A percentile compares a stretch with the other conserved stretches of the same genome.
These are phyloP conservation scores for Sternarchorhynchus goeldii DNA, from an alignment of 2,797 vertebrate genomes.

Conservation along the genomic window DNA sequence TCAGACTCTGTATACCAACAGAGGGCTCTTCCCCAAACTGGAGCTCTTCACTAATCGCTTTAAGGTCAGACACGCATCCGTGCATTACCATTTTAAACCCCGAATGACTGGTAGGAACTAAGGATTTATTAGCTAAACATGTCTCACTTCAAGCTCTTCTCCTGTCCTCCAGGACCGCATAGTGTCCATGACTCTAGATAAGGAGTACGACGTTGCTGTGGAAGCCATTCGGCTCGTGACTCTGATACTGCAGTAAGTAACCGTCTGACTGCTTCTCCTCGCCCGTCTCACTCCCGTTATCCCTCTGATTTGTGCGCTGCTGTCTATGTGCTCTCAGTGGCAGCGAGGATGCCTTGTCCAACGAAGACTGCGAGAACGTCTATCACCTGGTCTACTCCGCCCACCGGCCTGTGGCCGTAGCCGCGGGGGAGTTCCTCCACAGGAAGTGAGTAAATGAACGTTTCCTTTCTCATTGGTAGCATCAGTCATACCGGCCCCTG, in stretches of 20 bases:
- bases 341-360: slow-evolving; percentile 59
- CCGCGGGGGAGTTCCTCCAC: slow-evolving; percentile 97
- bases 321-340: slow-evolving; percentile 41
- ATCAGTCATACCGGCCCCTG: not conserved
- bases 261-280: not conserved
- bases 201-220: slow-evolving; percentile 97
- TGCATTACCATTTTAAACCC: not conserved
- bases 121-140: not conserved
- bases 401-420: slow-evolving; percentile 94
- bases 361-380: slow-evolving; percentile 98
- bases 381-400: slow-evolving; percentile 99
- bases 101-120: not conserved
- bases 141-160: not conserved
- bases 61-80: slow-evolving; percentile 79
- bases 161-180: slow-evolving; percentile 85
- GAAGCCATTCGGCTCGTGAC: slow-evolving; percentile 98
- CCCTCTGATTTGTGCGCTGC: not conserved
- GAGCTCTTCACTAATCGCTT: slow-evolving; percentile 99
- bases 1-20: slow-evolving; percentile 97
- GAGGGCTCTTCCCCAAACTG: slow-evolving; percentile 96
- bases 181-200: slow-evolving; percentile 98
- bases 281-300: not conserved
- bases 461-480: not conserved
- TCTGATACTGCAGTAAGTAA: slow-evolving; percentile 95
- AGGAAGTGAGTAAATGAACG: slow-evolving; percentile 85